phyloP scores from a whole-genome alignment of 1,140 invertebrate genomes.

The Charaxes varanes region DNA sequence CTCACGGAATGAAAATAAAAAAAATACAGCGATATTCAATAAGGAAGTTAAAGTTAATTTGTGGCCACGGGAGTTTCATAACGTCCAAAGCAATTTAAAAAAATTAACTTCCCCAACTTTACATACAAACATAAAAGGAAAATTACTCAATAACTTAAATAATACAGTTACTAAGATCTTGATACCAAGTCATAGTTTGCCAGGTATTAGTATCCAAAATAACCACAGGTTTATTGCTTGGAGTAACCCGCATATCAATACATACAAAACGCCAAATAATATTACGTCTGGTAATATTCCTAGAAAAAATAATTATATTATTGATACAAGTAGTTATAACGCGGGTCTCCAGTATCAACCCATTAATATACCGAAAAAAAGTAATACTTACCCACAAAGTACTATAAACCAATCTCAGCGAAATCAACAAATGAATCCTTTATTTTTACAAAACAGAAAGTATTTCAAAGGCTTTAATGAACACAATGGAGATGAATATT shows the following conservation, averaged over 20 bases:
- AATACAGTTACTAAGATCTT: background rate
- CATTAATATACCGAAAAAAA: background rate
- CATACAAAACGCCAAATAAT: background rate
- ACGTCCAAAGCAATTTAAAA: conserved; percentile 8
- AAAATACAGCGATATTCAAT: conserved; percentile 14
- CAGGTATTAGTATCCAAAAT: conserved; percentile 8
- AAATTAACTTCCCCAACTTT: background rate
- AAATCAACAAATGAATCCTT: conserved; percentile 10
- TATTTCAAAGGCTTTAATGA: conserved; percentile 17
- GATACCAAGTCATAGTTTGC: background rate
- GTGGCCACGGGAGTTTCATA: conserved; percentile 24
- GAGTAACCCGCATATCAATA: background rate
- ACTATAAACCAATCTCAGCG: conserved; percentile 1
- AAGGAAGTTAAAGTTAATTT: conserved; percentile 42
- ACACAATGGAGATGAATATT: conserved; percentile 8
- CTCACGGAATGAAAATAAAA: conserved; percentile 8
- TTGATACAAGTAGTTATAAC: no score
- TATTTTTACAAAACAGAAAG: conserved; percentile 14
- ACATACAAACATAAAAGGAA: conserved; percentile 1
- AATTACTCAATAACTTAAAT: background rate
- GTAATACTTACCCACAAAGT: background rate
- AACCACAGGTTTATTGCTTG: conserved; percentile 7
- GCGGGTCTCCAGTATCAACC: no score
- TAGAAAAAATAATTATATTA: background rate
- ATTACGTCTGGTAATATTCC: background rate